Evolutionary conservation across 2,888 invertebrate species (phyloP).

Genomic region (Ashinkailepas kermadecensis): DNA sequence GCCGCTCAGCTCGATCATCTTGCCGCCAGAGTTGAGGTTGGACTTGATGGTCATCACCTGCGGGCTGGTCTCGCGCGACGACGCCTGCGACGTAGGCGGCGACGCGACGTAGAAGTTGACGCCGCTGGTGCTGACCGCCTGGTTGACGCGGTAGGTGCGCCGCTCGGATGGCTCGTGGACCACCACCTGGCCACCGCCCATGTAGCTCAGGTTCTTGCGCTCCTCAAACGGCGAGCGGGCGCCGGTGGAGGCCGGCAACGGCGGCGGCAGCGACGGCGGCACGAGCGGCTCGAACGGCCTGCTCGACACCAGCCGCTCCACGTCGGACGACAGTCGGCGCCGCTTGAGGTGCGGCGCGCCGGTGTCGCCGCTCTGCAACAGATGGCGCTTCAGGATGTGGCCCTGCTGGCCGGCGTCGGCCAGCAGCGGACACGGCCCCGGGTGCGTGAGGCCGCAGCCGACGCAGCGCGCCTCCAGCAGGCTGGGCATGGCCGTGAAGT

Average conservation of each 20-base stretch:
- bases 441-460: not conserved
- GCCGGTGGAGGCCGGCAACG: not conserved
- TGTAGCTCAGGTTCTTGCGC: constrained; percentile 17
- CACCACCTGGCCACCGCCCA: constrained; percentile 19
- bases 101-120: constrained; percentile 13
- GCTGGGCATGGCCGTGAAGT: constrained; percentile 11
- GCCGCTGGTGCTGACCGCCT: not conserved
- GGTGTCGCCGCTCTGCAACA: not conserved
- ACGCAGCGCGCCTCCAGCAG: constrained; percentile 19
- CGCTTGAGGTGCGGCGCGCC: constrained; percentile 12
- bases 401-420: not conserved
- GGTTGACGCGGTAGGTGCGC: constrained; percentile 19
- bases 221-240: not conserved
- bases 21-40: constrained; percentile 22
- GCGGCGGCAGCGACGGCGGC: not conserved
- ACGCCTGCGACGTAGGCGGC: not conserved
- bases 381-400: constrained; percentile 14
- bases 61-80: constrained; percentile 15
- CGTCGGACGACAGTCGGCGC: not conserved
- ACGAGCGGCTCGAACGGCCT: not conserved
- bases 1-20: constrained; percentile 21
- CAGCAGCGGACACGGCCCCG: not conserved
- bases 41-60: constrained; percentile 24
- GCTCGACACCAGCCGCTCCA: not conserved
- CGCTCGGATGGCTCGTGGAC: not conserved